Conservation (phyloP, 2,888 invertebrate species). For the Argynnis bischoffii region DNA sequence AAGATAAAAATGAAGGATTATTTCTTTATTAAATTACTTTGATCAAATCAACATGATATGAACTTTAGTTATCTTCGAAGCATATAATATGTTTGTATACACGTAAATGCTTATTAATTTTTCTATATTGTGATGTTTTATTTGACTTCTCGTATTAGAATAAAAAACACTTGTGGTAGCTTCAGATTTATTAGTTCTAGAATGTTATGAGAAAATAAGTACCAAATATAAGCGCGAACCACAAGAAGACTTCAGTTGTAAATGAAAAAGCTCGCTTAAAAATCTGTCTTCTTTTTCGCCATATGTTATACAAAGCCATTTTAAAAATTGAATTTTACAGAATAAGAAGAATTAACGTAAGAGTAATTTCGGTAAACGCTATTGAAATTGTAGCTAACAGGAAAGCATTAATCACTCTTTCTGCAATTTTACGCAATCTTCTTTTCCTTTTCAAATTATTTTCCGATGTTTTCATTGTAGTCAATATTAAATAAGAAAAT, state of each 20-base stretch:
- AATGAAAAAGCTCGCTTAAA: conserved; percentile 41
- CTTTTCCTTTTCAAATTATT: conserved; percentile 52
- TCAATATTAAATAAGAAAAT: background rate
- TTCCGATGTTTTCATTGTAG: conserved; percentile 51
- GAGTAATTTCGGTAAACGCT: conserved; percentile 61
- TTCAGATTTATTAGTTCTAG: conserved; percentile 31
- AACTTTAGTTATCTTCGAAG: background rate
- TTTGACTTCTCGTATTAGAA: background rate
- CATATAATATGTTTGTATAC: too few species aligned
- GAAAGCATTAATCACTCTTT: conserved; percentile 56
- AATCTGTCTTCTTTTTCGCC: conserved; percentile 51
- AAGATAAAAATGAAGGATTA: background rate
- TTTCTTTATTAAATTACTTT: conserved; percentile 1
- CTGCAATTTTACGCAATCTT: conserved; percentile 52
- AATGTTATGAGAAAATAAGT: conserved; percentile 52
- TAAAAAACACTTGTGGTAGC: background rate
- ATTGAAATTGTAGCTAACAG: conserved; percentile 60
- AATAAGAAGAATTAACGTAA: conserved; percentile 57
- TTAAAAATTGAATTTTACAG: conserved; percentile 34
- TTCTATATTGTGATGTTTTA: background rate
- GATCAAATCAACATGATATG: background rate
- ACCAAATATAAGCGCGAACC: conserved; percentile 55
- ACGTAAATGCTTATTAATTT: background rate
- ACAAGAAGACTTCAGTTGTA: conserved; percentile 44
- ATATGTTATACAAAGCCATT: conserved; percentile 54